phyloP scores from a whole-genome alignment of 2,797 vertebrate species.

The Ctenopoma kingsleyae region DNA sequence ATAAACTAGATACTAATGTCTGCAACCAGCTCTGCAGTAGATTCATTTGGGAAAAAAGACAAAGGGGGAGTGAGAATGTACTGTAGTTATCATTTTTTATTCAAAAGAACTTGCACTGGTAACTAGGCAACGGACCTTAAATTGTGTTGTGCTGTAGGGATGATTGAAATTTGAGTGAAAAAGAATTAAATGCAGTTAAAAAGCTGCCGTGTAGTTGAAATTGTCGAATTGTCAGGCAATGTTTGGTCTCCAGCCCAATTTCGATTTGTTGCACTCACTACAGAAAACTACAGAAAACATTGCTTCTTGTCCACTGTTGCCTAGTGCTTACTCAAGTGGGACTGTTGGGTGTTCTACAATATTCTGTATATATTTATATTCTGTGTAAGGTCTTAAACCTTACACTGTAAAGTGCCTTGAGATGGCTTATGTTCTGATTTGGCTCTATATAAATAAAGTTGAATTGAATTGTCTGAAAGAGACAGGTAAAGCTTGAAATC shows the following conservation, averaged over 20 bases:
- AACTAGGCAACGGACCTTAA: constrained; percentile 80
- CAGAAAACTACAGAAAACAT: constrained; percentile 41
- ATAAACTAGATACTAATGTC: constrained; percentile 77
- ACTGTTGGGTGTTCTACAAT: too few species aligned
- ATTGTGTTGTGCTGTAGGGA: constrained; percentile 69
- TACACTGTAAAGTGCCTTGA: too few species aligned
- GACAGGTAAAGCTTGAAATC: constrained; percentile 28
- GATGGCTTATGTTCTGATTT: too few species aligned
- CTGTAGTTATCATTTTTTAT: constrained; percentile 71
- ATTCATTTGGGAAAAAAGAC: constrained; percentile 54
- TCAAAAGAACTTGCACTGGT: constrained; percentile 77
- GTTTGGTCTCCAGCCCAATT: constrained; percentile 54
- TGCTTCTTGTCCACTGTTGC: too few species aligned
- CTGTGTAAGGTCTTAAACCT: too few species aligned
- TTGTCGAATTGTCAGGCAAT: constrained; percentile 48
- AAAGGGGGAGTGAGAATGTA: constrained; percentile 41
- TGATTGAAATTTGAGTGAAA: constrained; percentile 78
- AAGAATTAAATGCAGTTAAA: constrained; percentile 58
- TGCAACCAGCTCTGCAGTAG: constrained; percentile 73
- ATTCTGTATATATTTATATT: too few species aligned
- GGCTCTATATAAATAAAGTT: too few species aligned
- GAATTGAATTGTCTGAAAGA: constrained; percentile 28
- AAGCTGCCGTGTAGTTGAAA: constrained; percentile 43
- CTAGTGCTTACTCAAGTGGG: too few species aligned
- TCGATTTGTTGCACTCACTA: constrained; percentile 46